Evolutionary conservation across 2,113 vertebrate genomes (phyloP), one percentile per base, ranked within the genome.

Genomic region (Pogonocichla stellata): DNA sequence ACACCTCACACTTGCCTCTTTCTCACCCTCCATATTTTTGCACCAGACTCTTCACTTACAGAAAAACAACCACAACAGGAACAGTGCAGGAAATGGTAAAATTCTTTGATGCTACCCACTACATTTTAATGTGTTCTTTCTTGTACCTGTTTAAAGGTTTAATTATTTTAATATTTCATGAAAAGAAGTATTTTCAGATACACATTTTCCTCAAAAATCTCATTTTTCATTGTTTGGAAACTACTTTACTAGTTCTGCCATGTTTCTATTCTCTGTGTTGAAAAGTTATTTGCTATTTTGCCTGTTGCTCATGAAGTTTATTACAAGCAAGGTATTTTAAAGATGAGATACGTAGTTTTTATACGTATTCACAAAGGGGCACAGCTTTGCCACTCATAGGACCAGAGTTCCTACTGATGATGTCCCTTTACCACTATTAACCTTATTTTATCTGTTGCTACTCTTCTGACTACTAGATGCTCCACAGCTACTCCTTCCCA

Each of bases 41-140:
- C 47, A 82, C 24, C 29, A 25, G 14, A 80, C 38, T 88, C 24
- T 80, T 87, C 71, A 45, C 61, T 88, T 67, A 29, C 34, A 94
- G 84, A 84, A 91, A 94, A 92, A 93, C 79, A 88, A 86, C 85
- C 95, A 93, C 92, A 96, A 95, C 20, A 94, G 51, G 89, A 83
- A 86, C 84, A 57, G 57, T 2, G 6, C 87, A 95, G 88, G 88
- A 96, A 96, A 94, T 7, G 9, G 79, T 48, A 91, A 75, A 81
- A 84, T 17, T 28, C 72, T 95, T 91, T 91, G 80, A 95, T 48
- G 73, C 61, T 60, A 79, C 60, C 43, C 57, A 84, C 61, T 12
- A 19, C 19, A 60, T 84, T 86, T 67, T 79, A 85, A 67, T 1
- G 1, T 33, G 6, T 38, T 87, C 73, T 79, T 57, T 47, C 60